A percentile compares a stretch with the other conserved stretches of the same genome.
Conservation (phyloP, 2,797 vertebrate species). For the Microctenopoma stevenorrisi region DNA sequence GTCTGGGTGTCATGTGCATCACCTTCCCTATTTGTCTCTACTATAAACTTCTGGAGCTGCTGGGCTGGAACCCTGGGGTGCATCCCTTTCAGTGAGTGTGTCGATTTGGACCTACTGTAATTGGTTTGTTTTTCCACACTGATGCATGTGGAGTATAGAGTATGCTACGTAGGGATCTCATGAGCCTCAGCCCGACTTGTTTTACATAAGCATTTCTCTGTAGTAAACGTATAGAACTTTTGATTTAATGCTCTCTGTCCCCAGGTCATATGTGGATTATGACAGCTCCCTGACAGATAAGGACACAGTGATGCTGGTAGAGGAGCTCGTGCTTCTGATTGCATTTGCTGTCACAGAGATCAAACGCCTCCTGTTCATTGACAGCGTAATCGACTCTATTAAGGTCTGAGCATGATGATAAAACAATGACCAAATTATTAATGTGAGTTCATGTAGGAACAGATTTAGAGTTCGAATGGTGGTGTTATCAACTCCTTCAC, state of each 20-base stretch:
- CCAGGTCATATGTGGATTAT: constrained; percentile 87
- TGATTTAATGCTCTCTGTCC: neutral
- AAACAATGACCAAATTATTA: neutral
- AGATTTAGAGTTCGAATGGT: neutral
- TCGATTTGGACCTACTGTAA: neutral
- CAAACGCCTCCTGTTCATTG: constrained; percentile 89
- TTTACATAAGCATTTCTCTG: neutral
- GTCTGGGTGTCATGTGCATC: constrained; percentile 84
- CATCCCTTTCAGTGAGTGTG: constrained; percentile 90
- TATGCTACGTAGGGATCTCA: neutral
- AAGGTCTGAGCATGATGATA: constrained; percentile 81
- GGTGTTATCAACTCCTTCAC: neutral
- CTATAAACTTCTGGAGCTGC: constrained; percentile 83
- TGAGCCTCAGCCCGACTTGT: neutral
- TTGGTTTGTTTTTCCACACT: neutral
- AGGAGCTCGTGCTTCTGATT: constrained; percentile 80
- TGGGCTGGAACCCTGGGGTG: constrained; percentile 82
- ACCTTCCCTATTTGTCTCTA: constrained; percentile 88
- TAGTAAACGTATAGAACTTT: neutral
- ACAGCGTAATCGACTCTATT: constrained; percentile 87
- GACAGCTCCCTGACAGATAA: constrained; percentile 87
- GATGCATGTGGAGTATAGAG: neutral
- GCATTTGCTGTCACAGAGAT: constrained; percentile 84
- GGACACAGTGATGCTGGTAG: constrained; percentile 85
- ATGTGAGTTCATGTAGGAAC: neutral